Evolutionary conservation across 2,888 invertebrate species (phyloP), one percentile per base, ranked within the genome.

Genomic region (Rapana venosa): DNA sequence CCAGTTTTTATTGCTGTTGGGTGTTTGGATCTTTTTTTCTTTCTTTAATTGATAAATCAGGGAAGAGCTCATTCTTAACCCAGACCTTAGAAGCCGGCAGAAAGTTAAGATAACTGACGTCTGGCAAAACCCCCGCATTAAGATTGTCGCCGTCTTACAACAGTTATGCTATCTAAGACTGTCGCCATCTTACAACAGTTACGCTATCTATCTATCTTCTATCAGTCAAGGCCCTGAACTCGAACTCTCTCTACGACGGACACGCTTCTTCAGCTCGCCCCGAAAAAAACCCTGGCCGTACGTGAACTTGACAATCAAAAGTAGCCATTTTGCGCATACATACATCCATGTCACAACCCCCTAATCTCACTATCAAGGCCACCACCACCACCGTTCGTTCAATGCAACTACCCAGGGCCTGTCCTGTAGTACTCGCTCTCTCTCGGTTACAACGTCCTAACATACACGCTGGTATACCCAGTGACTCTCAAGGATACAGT

Each of bases 281-380:
- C 47, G 47, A 47, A 47, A 47, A 47, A 47, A 47, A 47, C 2
- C 2, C 2, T 5, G 47, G 47, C 47, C 8, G 47, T 47, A 8
- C 47, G 47, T 47, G 47, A 47, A 47, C 2, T 47, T 47, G 47
- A 47, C 47, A 47, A 47, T 47, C 47, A 47, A 47, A 47, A 47
- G 47, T 47, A 47, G 47, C 47, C 47, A 47, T 47, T 47, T 47
- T 47, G 47, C 8, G 47, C 47, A 47, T 8, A 47, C 47, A 47
- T 47, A 47, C 47, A 47, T 47, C 2, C 74, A 74, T 74, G 74
- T 74, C n/a, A 74, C 74, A 26, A 74, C n/a, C 30, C 26, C 30
- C 77, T 77, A 79, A 79, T 79, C 77, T 79, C 32, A 35, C 77
- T 35, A 79, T 15, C 77, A 35, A 79, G 77, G 77, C 32, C 77